phyloP scores from a whole-genome alignment of 2,888 invertebrate genomes.

The Baccha elongata region DNA sequence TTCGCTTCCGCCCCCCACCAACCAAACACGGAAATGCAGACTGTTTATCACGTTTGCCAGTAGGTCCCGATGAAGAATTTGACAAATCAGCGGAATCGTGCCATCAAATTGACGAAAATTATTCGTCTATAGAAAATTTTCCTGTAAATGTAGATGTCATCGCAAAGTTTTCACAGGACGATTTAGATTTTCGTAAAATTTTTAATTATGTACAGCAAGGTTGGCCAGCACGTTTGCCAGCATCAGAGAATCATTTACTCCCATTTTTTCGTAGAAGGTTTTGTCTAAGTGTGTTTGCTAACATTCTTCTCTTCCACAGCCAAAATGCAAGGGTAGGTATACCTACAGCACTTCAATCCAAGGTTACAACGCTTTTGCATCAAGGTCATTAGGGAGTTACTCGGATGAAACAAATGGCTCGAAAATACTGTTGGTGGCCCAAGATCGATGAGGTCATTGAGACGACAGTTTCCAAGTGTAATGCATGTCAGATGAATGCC shows the following conservation, averaged over 20 bases:
- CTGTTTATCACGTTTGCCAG: conserved; percentile 63
- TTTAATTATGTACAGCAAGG: conserved; percentile 2
- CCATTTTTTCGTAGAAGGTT: conserved; percentile 42
- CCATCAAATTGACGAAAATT: not conserved
- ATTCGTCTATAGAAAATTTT: not conserved
- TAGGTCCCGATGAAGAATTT: conserved; percentile 52
- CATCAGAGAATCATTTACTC: conserved; percentile 10
- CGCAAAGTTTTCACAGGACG: conserved; percentile 3
- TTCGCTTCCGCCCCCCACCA: conserved; percentile 60
- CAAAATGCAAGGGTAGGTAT: conserved; percentile 20
- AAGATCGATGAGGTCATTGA: conserved; percentile 9
- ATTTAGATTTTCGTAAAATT: conserved; percentile 1
- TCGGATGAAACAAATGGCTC: conserved; percentile 21
- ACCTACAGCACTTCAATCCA: conserved; percentile 3
- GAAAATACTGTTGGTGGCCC: not conserved
- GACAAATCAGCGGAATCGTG: conserved; percentile 38
- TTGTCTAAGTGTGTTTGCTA: conserved; percentile 23
- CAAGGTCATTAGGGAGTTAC: conserved; percentile 22
- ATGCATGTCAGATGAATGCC: conserved; percentile 5
- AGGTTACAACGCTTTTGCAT: conserved; percentile 13
- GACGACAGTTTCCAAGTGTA: conserved; percentile 5
- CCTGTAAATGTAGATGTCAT: not conserved
- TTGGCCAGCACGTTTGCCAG: not conserved
- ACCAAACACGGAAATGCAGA: conserved; percentile 68
- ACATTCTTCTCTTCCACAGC: conserved; percentile 39